Percentiles rank a stretch among this genome's conserved stretches.
Conservation (phyloP, 2,888 invertebrate genomes). For the Machimus rusticus region DNA sequence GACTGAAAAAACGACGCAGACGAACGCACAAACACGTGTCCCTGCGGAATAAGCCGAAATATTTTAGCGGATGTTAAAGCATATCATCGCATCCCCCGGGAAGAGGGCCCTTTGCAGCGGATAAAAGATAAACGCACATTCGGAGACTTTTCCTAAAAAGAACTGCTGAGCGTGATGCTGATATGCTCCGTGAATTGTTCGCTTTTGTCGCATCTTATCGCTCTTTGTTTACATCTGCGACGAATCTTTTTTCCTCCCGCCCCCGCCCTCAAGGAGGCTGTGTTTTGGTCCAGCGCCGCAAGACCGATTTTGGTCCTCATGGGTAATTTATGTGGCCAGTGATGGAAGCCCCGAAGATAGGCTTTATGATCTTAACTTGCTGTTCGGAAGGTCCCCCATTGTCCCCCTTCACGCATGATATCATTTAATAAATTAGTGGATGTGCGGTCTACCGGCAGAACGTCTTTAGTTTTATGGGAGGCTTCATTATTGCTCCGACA, state of each 20-base stretch:
- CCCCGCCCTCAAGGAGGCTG: neutral
- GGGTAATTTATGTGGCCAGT: slow-evolving; percentile 25
- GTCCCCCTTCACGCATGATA: slow-evolving; percentile 18
- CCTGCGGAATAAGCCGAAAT: neutral
- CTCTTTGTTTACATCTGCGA: neutral
- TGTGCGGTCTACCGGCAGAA: neutral
- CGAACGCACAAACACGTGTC: neutral
- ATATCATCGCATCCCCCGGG: neutral
- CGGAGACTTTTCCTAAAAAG: neutral
- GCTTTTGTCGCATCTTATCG: slow-evolving; percentile 9
- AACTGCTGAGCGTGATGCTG: slow-evolving; percentile 25
- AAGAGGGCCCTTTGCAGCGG: neutral
- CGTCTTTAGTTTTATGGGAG: slow-evolving; percentile 19
- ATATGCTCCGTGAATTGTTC: slow-evolving; percentile 16
- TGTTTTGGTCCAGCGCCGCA: neutral
- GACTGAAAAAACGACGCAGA: neutral
- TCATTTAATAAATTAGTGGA: slow-evolving; percentile 30
- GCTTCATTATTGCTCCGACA: slow-evolving; percentile 27
- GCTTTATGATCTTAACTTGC: slow-evolving; percentile 33
- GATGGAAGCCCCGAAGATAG: slow-evolving; percentile 27
- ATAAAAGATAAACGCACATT: slow-evolving; percentile 21
- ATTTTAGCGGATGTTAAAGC: neutral
- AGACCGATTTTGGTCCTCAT: neutral
- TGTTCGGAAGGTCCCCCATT: neutral
- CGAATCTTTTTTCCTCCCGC: neutral